phyloP scores from a whole-genome alignment of 2,113 vertebrate species.

The Odontesthes bonariensis region DNA sequence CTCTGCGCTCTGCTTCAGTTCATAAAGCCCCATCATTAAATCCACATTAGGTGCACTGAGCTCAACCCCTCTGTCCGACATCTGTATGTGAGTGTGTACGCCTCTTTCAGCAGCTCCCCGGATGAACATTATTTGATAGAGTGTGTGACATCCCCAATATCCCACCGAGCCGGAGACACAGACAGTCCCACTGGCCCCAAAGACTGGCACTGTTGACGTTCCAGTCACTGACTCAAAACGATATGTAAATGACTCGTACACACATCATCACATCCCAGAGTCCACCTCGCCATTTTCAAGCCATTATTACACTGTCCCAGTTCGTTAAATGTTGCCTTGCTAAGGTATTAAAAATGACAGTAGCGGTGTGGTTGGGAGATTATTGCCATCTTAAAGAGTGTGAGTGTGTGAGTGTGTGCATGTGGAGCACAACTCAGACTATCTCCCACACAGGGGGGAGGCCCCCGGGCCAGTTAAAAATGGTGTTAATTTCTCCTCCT shows the following conservation, averaged over 20 bases:
- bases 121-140: slow-evolving; percentile 73
- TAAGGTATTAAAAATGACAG: slow-evolving; percentile 72
- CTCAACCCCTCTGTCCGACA: slow-evolving; percentile 56
- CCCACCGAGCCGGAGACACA: slow-evolving; percentile 51
- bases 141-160: slow-evolving; percentile 70
- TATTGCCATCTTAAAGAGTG: slow-evolving; percentile 62
- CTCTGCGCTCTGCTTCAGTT: slow-evolving; percentile 58
- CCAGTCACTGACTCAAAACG: slow-evolving; percentile 55
- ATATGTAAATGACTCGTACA: slow-evolving; percentile 57
- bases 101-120: slow-evolving; percentile 39
- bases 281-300: slow-evolving; percentile 47
- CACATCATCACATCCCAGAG: slow-evolving; percentile 62
- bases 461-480: slow-evolving; percentile 87
- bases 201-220: slow-evolving; percentile 65
- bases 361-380: slow-evolving; percentile 63
- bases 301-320: slow-evolving; percentile 63
- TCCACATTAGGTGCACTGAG: slow-evolving; percentile 74
- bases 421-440: slow-evolving; percentile 72
- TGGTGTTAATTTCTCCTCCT: slow-evolving; percentile 89
- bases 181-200: slow-evolving; percentile 49
- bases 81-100: slow-evolving; percentile 12
- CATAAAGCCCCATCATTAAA: slow-evolving; percentile 80
- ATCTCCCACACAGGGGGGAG: slow-evolving; percentile 83
- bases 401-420: slow-evolving; percentile 32
- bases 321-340: slow-evolving; percentile 64